phyloP scores from a whole-genome alignment of 2,113 vertebrate species.

The Scalopus aquaticus region DNA sequence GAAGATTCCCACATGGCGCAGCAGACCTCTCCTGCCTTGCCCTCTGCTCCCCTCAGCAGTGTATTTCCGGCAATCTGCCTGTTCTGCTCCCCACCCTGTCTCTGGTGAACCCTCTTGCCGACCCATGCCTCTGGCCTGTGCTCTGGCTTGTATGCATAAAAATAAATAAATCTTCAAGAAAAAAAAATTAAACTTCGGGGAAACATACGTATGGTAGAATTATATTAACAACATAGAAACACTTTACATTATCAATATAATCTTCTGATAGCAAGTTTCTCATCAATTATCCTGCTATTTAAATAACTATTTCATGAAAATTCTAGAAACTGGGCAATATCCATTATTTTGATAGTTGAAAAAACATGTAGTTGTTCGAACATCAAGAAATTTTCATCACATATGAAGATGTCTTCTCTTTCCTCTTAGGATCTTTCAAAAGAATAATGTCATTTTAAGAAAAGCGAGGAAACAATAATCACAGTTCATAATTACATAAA shows the following conservation, averaged over 20 bases:
- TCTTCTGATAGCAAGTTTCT: not conserved
- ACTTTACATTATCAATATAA: not conserved
- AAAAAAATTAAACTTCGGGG: not conserved
- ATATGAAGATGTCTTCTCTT: not conserved
- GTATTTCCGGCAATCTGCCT: no score
- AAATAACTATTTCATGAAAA: slow-evolving; percentile 40
- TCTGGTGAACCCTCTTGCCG: no score
- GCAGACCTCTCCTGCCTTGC: no score
- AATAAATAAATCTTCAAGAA: no score
- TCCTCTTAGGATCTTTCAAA: not conserved
- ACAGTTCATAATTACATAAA: not conserved
- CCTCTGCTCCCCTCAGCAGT: no score
- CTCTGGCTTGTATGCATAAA: no score
- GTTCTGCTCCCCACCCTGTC: no score
- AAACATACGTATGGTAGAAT: not conserved
- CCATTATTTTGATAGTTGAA: slow-evolving; percentile 16
- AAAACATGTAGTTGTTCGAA: slow-evolving; percentile 25
- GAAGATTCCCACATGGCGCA: no score
- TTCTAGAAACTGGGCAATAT: not conserved
- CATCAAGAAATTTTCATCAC: not conserved
- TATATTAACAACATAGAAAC: not conserved
- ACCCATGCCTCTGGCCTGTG: no score
- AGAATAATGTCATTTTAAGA: slow-evolving; percentile 3
- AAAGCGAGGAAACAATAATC: not conserved
- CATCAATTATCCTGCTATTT: not conserved